A percentile compares a stretch with the other conserved stretches of the same genome.
Evolutionary conservation across 2,113 vertebrate genomes (phyloP).

Genomic region (Hydropotes inermis): DNA sequence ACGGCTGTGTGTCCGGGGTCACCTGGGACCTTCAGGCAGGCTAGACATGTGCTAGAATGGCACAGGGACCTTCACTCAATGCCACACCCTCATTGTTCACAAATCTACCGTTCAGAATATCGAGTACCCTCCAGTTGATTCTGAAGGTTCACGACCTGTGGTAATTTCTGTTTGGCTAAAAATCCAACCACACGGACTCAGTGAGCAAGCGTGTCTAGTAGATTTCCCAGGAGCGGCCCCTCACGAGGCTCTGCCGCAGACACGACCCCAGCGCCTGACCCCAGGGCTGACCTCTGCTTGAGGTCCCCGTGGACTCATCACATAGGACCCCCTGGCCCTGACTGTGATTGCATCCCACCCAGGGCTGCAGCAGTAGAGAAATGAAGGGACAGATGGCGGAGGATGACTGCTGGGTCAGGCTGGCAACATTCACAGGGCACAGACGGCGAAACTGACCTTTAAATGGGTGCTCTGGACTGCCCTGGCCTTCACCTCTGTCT

Average conservation of each 20-base stretch:
- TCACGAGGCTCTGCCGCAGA: neutral
- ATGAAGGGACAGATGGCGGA: neutral
- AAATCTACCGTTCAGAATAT: neutral
- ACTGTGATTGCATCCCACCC: neutral
- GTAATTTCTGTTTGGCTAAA: neutral
- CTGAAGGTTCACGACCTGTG: neutral
- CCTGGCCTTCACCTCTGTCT: neutral
- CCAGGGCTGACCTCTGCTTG: neutral
- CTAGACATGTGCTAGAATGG: accelerated
- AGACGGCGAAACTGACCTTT: too few relatives aligned
- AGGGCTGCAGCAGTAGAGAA: neutral
- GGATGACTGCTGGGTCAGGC: neutral
- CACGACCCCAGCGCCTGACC: neutral
- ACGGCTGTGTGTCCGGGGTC: neutral
- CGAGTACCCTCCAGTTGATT: neutral
- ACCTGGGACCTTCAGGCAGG: neutral
- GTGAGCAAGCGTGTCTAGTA: neutral
- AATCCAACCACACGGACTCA: neutral
- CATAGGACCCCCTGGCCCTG: neutral
- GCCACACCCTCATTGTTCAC: neutral
- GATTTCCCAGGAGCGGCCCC: neutral
- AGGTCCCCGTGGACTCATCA: neutral
- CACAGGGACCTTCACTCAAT: neutral
- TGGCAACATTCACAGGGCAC: neutral
- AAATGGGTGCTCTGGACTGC: neutral